Percentiles rank a stretch among this genome's conserved stretches.
phyloP scores from a whole-genome alignment of 2,888 invertebrate genomes.

The Tanytarsus gracilentus region DNA sequence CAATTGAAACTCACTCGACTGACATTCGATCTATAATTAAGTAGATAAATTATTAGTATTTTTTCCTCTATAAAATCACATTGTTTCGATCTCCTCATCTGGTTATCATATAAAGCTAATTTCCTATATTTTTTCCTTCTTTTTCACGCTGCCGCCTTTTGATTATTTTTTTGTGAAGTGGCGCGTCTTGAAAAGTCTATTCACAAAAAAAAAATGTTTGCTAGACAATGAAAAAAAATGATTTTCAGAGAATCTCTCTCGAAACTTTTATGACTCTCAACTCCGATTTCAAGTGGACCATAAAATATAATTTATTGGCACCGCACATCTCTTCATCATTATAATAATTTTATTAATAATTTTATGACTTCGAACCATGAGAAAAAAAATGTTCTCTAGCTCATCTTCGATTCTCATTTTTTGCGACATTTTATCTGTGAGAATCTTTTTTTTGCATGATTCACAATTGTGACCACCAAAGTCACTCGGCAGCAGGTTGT shows the following conservation, averaged over 20 bases:
- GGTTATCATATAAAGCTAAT: too few species aligned
- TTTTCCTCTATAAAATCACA: too few species aligned
- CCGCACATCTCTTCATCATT: too few species aligned
- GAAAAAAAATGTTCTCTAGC: not conserved
- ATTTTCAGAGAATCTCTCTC: not conserved
- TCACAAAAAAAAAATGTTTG: conserved; percentile 4
- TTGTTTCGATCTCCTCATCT: too few species aligned
- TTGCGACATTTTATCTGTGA: conserved; percentile 23
- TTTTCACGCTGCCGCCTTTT: too few species aligned
- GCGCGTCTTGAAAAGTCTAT: not conserved
- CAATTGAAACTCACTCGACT: too few species aligned
- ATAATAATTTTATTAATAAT: conserved; percentile 23
- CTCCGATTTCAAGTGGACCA: conserved; percentile 27
- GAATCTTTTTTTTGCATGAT: conserved; percentile 16
- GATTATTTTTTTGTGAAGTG: too few species aligned
- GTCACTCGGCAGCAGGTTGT: not conserved
- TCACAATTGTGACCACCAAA: conserved; percentile 4
- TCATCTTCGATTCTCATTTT: conserved; percentile 1
- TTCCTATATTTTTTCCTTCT: too few species aligned
- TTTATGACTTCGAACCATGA: conserved; percentile 22
- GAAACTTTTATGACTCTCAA: too few species aligned
- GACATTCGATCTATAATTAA: too few species aligned
- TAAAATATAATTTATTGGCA: conserved; percentile 28
- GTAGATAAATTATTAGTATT: too few species aligned
- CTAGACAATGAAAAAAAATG: conserved; percentile 1